Percentiles rank a stretch among this genome's conserved stretches.
These are phyloP conservation scores for Zeuzera pyrina DNA, from an alignment of 2,888 invertebrate species.

Conservation along the genomic window DNA sequence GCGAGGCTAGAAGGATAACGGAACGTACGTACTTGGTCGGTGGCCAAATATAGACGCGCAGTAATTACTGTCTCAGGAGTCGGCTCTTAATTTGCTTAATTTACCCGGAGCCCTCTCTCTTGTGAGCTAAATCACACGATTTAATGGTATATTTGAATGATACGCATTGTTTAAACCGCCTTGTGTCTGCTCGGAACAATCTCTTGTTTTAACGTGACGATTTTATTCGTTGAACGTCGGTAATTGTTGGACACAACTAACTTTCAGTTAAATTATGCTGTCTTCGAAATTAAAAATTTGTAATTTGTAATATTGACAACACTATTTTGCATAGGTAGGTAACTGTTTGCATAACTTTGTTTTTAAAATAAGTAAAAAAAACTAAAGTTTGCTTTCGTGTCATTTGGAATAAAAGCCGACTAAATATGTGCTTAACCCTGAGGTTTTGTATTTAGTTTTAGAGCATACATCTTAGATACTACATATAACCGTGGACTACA, in stretches of 20 bases:
- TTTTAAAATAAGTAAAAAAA: background rate
- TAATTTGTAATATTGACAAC: background rate
- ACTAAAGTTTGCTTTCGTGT: constrained; percentile 40
- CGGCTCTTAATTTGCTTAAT: constrained; percentile 69
- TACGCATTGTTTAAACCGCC: constrained; percentile 59
- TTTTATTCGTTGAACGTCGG: constrained; percentile 12
- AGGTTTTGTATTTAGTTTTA: constrained; percentile 40
- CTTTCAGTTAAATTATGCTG: background rate
- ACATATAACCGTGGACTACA: constrained; percentile 34
- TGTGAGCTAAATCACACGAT: constrained; percentile 55
- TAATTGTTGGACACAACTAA: constrained; percentile 6
- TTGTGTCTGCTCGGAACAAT: constrained; percentile 43
- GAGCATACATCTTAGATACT: constrained; percentile 52
- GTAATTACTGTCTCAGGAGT: constrained; percentile 65
- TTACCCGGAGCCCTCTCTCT: constrained; percentile 48
- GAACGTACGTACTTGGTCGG: constrained; percentile 40
- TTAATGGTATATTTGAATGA: constrained; percentile 66
- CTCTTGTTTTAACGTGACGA: constrained; percentile 9
- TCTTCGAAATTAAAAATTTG: too few relatives aligned
- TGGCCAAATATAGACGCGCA: constrained; percentile 56
- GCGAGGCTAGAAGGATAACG: constrained; percentile 12
- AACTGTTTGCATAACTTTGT: background rate
- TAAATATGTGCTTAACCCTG: constrained; percentile 34
- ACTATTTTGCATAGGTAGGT: background rate
- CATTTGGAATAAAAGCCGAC: constrained; percentile 44